Base-by-base conservation (phyloP, 2,113 vertebrate species). In the Ammospiza caudacuta region DNA sequence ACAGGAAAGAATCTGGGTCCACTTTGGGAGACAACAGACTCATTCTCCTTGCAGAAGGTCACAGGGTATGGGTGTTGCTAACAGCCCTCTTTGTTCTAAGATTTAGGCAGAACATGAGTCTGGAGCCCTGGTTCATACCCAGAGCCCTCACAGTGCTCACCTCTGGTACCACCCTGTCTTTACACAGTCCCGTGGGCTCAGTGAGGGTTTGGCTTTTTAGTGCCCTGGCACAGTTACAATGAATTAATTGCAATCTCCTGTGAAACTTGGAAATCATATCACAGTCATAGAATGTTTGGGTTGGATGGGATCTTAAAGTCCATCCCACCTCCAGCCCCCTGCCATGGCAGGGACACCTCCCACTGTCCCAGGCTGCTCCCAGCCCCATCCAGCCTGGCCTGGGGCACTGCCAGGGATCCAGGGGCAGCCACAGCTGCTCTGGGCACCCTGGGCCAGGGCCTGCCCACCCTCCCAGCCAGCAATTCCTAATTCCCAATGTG, bases 181-280 rank as follows among this genome's bases (percentile, higher is more conserved):
- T 8, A 13, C 2, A 2, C 43, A 59, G 33, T 11, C 18, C 6
- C 0, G 0, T 13, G 20, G 2, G 3, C 44, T 44, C 31, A 27
- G 17, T 0, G 0, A 25, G 5, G 29, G 29, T 9, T 54, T 2
- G 10, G 15, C 57, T 25, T 21, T 39, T 35, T 52, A 66, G 18
- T 51, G 33, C 22, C 25, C 22, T 2, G 2, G 21, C 8, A 22
- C 0, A 0, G 7, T 28, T 39, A 82, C 11, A 59, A 46, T 4
- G 11, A 82, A 59, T 23, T 2, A 77, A 64, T 20, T 43, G 14
- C 22, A 27, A 61, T 37, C 14, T 37, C 37, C 51, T 52, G 41
- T 27, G 37, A 64, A 52, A 14, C 9, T 3, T 39, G 13, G 41
- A 70, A 83, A 87, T 16, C n/a, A 20, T 1, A 43, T 5, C 46